Conservation (phyloP, 2,113 vertebrate species). For the Oreochromis spilurus region DNA sequence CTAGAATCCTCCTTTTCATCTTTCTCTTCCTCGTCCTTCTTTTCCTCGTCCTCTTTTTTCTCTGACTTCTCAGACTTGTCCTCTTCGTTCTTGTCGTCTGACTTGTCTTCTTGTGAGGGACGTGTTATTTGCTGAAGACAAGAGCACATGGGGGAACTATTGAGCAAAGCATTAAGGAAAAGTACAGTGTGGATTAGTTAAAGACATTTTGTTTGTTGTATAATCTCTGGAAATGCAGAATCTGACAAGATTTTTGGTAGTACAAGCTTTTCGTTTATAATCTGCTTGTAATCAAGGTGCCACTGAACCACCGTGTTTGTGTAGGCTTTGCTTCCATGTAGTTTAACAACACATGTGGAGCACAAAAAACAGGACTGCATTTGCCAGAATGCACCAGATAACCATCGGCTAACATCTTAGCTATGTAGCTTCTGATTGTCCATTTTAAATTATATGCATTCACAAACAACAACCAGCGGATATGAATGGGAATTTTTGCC, state of each 20-base stretch:
- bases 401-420: not conserved
- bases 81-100: conserved; percentile 93
- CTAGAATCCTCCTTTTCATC: conserved; percentile 96
- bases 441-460: not conserved
- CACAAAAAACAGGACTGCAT: not conserved
- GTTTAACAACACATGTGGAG: not conserved
- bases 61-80: conserved; percentile 92
- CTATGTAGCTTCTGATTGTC: not conserved
- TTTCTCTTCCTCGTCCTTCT: conserved; percentile 98
- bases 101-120: conserved; percentile 96
- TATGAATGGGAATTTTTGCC: not conserved
- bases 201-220: not conserved
- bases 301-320: not conserved
- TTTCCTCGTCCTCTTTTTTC: conserved; percentile 96
- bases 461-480: not conserved
- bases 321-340: not conserved
- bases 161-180: not conserved
- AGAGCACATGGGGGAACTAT: not conserved
- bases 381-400: not conserved
- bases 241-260: not conserved
- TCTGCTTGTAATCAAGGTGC: not conserved
- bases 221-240: not conserved
- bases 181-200: not conserved
- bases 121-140: conserved; percentile 87
- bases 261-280: not conserved